Evolutionary conservation across 1,140 invertebrate species (phyloP).

Genomic region (Lethrus apterus): DNA sequence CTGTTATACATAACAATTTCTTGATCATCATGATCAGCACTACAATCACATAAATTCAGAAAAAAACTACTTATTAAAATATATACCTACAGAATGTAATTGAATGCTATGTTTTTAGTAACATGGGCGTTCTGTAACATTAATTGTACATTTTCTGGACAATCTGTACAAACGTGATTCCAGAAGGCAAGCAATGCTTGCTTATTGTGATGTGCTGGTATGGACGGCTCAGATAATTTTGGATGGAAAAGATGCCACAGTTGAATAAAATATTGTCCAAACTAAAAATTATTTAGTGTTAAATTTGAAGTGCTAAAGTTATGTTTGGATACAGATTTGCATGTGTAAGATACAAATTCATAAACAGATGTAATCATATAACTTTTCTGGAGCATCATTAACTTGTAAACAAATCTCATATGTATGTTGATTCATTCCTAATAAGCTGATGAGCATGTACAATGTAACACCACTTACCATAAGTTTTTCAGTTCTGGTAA

Average conservation of each 20-base stretch:
- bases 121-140: slow-evolving; percentile 77
- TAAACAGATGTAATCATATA: no score
- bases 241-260: slow-evolving; percentile 92
- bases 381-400: no score
- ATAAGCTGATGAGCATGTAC: no score
- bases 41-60: slow-evolving; percentile 31
- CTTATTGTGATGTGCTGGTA: slow-evolving; percentile 92
- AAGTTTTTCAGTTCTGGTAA: slow-evolving; percentile 83
- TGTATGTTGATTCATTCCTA: no score
- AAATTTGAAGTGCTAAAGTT: no score
- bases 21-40: slow-evolving; percentile 91
- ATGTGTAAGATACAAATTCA: no score
- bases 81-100: slow-evolving; percentile 84
- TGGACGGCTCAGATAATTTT: slow-evolving; percentile 88
- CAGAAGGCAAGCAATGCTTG: slow-evolving; percentile 86
- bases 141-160: slow-evolving; percentile 83
- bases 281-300: no score
- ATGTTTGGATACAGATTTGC: no score
- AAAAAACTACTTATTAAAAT: not conserved
- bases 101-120: slow-evolving; percentile 91
- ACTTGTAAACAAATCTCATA: no score
- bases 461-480: slow-evolving; percentile 58
- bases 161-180: slow-evolving; percentile 86
- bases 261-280: slow-evolving; percentile 81
- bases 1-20: slow-evolving; percentile 90